A percentile compares a stretch with the other conserved stretches of the same genome.
Conservation (phyloP, 2,113 vertebrate species). For the Rhagologus leucostigma region DNA sequence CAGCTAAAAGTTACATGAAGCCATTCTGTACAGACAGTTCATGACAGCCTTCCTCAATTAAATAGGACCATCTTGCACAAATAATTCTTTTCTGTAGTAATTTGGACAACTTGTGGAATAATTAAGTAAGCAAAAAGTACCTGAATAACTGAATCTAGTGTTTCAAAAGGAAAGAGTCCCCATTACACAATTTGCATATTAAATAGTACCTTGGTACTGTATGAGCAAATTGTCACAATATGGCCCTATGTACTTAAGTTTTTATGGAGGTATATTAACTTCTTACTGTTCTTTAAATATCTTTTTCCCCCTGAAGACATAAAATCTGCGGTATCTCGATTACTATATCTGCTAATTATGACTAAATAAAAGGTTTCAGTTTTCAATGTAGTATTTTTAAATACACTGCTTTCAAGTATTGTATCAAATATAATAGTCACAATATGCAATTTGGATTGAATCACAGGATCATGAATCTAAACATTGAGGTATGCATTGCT, state of each 20-base stretch:
- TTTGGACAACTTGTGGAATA: background rate
- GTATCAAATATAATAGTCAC: background rate
- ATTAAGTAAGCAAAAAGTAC: background rate
- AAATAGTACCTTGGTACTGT: background rate
- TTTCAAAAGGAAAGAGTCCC: background rate
- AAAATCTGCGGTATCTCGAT: background rate
- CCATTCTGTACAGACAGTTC: background rate
- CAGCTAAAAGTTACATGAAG: background rate
- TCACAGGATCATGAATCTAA: background rate
- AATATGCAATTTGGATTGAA: background rate
- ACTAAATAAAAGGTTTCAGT: conserved; percentile 17
- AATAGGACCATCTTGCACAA: background rate
- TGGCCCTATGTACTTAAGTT: background rate
- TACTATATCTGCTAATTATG: background rate
- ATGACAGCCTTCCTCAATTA: background rate
- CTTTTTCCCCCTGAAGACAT: background rate
- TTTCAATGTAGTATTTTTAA: background rate
- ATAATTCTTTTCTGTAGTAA: background rate
- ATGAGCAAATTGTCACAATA: background rate
- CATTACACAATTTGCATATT: background rate
- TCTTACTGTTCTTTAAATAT: background rate
- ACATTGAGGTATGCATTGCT: background rate
- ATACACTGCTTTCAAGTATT: background rate
- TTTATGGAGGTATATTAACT: background rate
- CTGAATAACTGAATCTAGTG: background rate